Evolutionary conservation across 2,888 invertebrate species (phyloP).

Genomic region (Petrolisthes cinctipes): DNA sequence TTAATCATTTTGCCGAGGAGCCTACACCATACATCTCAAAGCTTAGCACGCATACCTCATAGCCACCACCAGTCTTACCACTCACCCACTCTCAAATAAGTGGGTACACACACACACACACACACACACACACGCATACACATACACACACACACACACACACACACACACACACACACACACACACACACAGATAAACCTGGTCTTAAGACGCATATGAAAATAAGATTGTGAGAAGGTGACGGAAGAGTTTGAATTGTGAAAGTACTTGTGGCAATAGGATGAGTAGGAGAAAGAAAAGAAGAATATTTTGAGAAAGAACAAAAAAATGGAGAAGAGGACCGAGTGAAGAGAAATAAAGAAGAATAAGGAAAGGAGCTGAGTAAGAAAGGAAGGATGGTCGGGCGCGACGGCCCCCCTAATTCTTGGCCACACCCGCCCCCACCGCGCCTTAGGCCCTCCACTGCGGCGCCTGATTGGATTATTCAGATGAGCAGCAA

Average conservation of each 20-base stretch:
- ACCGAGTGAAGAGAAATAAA: not conserved
- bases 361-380: not conserved
- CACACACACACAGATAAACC: not conserved
- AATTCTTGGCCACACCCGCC: constrained; percentile 43
- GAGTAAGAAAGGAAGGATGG: not conserved
- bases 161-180: constrained; percentile 14
- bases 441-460: constrained; percentile 56
- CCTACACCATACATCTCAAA: too few species aligned
- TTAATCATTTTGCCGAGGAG: too few species aligned
- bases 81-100: constrained; percentile 9
- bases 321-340: not conserved
- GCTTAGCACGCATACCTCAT: too few species aligned
- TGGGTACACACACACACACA: constrained; percentile 9
- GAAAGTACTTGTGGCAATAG: not conserved
- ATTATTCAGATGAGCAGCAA: constrained; percentile 66
- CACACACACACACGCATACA: constrained; percentile 22
- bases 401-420: not conserved
- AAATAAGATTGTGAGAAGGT: not conserved
- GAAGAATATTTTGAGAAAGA: not conserved
- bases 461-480: constrained; percentile 61
- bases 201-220: not conserved
- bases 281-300: not conserved
- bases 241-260: not conserved
- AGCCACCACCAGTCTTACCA: not conserved
- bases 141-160: constrained; percentile 13